Evolutionary conservation across 2,888 invertebrate genomes (phyloP).

Genomic region (Brachyopa scutellaris): DNA sequence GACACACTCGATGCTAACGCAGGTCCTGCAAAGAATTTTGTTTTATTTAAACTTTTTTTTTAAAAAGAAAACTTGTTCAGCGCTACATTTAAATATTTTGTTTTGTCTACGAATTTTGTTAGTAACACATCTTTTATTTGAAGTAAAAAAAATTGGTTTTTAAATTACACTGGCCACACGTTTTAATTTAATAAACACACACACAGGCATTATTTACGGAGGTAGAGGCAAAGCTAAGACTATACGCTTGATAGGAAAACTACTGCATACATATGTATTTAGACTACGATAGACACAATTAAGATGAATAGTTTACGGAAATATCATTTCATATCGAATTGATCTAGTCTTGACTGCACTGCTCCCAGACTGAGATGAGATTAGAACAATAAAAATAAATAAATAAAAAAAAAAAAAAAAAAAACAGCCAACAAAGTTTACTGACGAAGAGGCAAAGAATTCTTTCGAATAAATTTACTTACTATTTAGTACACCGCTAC

Average conservation of each 20-base stretch:
- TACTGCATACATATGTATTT: constrained; percentile 14
- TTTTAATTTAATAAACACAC: constrained; percentile 6
- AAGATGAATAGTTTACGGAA: neutral
- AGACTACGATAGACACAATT: constrained; percentile 40
- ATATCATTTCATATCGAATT: constrained; percentile 20
- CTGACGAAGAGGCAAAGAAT: constrained; percentile 21
- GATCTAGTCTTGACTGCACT: neutral
- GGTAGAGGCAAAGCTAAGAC: constrained; percentile 31
- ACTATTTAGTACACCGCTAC: constrained; percentile 75
- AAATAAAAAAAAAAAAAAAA: constrained; percentile 4
- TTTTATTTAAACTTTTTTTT: neutral
- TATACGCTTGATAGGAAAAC: neutral
- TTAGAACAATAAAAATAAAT: constrained; percentile 28
- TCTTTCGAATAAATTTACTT: constrained; percentile 56
- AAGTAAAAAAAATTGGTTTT: too few species aligned
- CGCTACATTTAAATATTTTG: neutral
- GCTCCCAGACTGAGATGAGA: constrained; percentile 3
- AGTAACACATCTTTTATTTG: too few species aligned
- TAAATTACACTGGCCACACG: constrained; percentile 23
- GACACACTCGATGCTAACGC: constrained; percentile 75
- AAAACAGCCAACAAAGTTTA: constrained; percentile 5
- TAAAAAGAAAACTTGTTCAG: neutral
- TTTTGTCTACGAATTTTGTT: constrained; percentile 28
- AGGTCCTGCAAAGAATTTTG: constrained; percentile 72
- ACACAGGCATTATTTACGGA: constrained; percentile 45